Evolutionary conservation across 2,797 vertebrate genomes (phyloP), one percentile per base, ranked within the genome.

Genomic region (Argyrosomus regius): DNA sequence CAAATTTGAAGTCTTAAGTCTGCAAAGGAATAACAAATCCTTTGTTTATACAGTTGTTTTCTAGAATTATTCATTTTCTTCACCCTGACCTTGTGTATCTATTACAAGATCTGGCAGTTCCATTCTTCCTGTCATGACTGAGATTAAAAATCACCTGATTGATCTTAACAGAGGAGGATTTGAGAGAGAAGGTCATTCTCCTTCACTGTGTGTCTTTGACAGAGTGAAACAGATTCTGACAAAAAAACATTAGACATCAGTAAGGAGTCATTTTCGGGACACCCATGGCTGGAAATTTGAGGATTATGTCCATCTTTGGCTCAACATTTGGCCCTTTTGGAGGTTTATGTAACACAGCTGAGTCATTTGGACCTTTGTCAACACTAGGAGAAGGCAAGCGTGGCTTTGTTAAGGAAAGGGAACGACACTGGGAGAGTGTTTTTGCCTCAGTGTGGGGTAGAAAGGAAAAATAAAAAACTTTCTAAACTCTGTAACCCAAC

Each of bases 361-460:
- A 95, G 92, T 95, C 91, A 95, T 84, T 91, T 93, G 90, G 90
- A 93, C 54, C 67, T 79, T 84, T 83, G 89, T 93, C 91, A 93
- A 91, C 81, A 80, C 85, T 31, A 41, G 78, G 71, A 80, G 73
- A 88, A 85, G 80, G 75, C 69, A 68, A 91, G 83, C 81, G 52
- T 43, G 74, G 75, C 60, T 77, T 91, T 81, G 79, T 83, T 63
- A 52, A 72, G 71, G 83, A 87, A 74, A n/a, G 54, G 78, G 6
- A 61, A 75, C 77, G 31, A 85, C 35, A 53, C 41, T 20, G 12
- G 61, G 57, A 22, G 26, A 67, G 68, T 59, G 57, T 75, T 74
- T 59, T 56, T 52, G 67, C 28, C 58, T n/a, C 56, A 54, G 41
- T 71, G 48, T 56, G 60, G 43, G 45, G 18, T 80, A 75, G 69